phyloP scores from a whole-genome alignment of 2,113 vertebrate species.

The Castor canadensis region DNA sequence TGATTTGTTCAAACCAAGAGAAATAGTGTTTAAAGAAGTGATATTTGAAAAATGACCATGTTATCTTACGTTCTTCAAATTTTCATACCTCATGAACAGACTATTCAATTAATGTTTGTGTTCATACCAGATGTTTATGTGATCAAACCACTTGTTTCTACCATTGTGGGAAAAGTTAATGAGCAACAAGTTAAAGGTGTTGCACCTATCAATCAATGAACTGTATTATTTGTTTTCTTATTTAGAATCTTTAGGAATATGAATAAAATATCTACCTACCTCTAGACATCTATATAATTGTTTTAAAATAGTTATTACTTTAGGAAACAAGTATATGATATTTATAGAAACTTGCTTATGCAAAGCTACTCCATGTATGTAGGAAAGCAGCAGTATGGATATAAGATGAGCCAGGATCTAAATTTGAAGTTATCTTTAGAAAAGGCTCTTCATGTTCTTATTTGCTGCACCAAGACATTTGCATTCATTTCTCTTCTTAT shows the following conservation, averaged over 20 bases:
- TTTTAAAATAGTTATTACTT: background rate
- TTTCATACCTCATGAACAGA: conserved; percentile 84
- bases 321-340: background rate
- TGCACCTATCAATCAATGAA: background rate
- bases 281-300: background rate
- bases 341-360: background rate
- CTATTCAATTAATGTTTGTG: conserved; percentile 84
- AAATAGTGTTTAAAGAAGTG: background rate
- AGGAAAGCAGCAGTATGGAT: no score
- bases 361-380: no score
- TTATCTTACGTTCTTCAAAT: conserved; percentile 84
- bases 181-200: background rate
- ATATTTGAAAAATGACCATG: background rate
- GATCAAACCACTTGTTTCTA: conserved; percentile 81
- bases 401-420: no score
- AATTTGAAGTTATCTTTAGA: background rate
- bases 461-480: no score
- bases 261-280: background rate
- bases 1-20: background rate
- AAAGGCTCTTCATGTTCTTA: no score
- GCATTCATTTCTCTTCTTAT: no score
- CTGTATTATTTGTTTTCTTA: no score
- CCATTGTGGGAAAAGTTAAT: conserved; percentile 58
- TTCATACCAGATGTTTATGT: conserved; percentile 80
- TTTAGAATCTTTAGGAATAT: no score